Evolutionary conservation across 1,140 invertebrate species (phyloP), one percentile per base, ranked within the genome.

Genomic region (Drosophila teissieri): DNA sequence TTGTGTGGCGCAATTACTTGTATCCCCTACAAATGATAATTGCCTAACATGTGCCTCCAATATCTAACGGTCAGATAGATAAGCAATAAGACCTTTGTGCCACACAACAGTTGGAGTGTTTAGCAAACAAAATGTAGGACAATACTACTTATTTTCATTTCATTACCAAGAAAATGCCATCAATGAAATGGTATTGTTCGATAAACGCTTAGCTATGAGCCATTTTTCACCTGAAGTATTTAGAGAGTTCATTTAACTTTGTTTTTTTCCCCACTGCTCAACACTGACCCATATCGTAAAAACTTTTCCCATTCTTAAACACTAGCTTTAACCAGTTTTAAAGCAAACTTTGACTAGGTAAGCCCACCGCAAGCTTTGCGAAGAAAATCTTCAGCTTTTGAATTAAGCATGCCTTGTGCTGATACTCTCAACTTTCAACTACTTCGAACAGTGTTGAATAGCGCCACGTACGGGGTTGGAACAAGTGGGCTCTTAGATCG

Each of bases 111-210:
- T 15, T 88, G 10, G 51, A 85, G 82, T 82, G 82, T 46, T 61
- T 42, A n/a, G 62, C 74, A 85, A 85, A 81, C 65, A 86, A 39
- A 48, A 34, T 0, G n/a, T 22, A 27, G 49, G 19, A 19, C 64
- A 54, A 8, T 17, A 34, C 11, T 42, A 15, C 15, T 17, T 42
- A 12, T 5, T 45, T 14, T 10, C 51, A 44, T 37, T 46, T 37
- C 39, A 17, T 15, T 49, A 7, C 24, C n/a, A 49, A 49, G 48
- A 49, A 49, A 19, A 22, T 11, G 3, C 10, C 10, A 19, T 51
- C n/a, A 34, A 51, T 34, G 48, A 34, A 34, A 12, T 19, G 17
- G 1, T 1, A 4, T 46, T 22, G 19, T 46, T 46, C 1, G 12
- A 4, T 2, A 11, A 22, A 14, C 44, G 14, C 45, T 46, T 24